Evolutionary conservation across 2,113 vertebrate species (phyloP).

Genomic region (Corvus cornix): DNA sequence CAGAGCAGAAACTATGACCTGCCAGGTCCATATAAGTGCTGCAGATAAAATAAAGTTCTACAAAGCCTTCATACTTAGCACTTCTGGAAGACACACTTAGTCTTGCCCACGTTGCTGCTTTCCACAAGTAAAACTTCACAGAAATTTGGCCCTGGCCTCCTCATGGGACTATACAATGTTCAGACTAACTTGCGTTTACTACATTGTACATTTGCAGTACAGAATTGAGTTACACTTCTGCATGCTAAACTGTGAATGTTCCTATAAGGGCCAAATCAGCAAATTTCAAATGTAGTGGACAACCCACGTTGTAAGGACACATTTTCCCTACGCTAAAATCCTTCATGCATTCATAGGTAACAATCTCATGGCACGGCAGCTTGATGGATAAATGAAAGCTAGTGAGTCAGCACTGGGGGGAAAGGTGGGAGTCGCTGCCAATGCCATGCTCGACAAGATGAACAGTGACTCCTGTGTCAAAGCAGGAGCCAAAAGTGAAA

Average conservation of each 20-base stretch:
- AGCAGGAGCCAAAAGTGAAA: not conserved
- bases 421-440: not conserved
- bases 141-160: not conserved
- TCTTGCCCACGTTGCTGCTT: not conserved
- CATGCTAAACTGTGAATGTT: not conserved
- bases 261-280: not conserved
- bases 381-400: not conserved
- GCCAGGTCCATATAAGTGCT: not conserved
- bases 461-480: not conserved
- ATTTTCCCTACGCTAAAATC: not conserved
- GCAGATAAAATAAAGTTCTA: not conserved
- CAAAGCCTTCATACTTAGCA: not conserved
- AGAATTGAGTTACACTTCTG: not conserved
- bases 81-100: not conserved
- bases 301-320: not conserved
- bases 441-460: not conserved
- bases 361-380: not conserved
- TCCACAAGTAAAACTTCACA: not conserved
- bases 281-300: not conserved
- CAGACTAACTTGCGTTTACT: not conserved
- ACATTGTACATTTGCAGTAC: not conserved
- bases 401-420: not conserved
- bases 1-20: not conserved
- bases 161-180: rapidly evolving
- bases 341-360: not conserved